A percentile compares a stretch with the other conserved stretches of the same genome.
phyloP scores from a whole-genome alignment of 2,797 vertebrate genomes.

The Periophthalmus magnuspinnatus region DNA sequence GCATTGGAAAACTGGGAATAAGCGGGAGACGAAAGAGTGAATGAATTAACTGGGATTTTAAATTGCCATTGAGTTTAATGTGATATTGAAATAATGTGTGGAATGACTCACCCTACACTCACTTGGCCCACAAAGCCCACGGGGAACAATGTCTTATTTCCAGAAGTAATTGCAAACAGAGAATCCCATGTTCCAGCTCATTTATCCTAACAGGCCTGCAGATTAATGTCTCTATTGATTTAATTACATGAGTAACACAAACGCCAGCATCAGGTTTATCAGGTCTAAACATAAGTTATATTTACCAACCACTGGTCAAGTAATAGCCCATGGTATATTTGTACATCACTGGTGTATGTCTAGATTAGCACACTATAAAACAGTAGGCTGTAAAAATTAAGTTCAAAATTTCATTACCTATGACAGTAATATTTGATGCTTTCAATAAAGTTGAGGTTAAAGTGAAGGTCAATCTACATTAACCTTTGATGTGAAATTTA shows the following conservation, averaged over 20 bases:
- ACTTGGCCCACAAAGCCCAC: constrained; percentile 2
- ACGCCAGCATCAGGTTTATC: constrained; percentile 20
- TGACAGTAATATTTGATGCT: too few species aligned
- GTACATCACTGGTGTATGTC: background rate
- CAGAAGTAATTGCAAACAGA: constrained; percentile 40
- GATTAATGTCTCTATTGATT: constrained; percentile 53
- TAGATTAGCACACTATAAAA: background rate
- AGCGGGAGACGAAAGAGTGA: background rate
- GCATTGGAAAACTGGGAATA: constrained; percentile 1
- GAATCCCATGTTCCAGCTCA: constrained; percentile 47
- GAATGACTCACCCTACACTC: constrained; percentile 13
- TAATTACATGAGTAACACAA: constrained; percentile 48
- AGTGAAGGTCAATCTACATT: too few species aligned
- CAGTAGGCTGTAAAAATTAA: background rate
- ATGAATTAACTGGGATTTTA: background rate
- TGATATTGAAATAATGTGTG: constrained; percentile 1
- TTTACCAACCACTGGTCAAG: constrained; percentile 19
- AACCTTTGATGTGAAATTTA: too few species aligned
- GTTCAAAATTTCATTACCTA: background rate
- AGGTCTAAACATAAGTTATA: constrained; percentile 13
- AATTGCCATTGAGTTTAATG: background rate
- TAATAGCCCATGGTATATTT: constrained; percentile 18
- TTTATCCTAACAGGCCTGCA: constrained; percentile 50
- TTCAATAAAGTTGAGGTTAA: too few species aligned
- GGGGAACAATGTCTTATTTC: constrained; percentile 24